These are phyloP conservation scores for Sceliomorpha sp. DNA, from an alignment of 2,888 invertebrate genomes.

Conservation along the genomic window DNA sequence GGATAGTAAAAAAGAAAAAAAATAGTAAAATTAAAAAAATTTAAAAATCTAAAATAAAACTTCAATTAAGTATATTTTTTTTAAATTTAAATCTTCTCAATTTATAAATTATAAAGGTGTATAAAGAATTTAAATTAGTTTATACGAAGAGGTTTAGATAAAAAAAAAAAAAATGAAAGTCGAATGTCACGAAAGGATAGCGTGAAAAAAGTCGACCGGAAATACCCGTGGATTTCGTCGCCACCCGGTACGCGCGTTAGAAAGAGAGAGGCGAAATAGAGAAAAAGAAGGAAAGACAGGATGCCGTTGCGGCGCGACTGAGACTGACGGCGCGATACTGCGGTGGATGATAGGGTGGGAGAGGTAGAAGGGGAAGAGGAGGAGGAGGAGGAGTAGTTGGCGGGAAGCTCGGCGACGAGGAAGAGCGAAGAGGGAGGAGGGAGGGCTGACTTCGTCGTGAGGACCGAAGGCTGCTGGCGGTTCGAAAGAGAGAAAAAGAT, in stretches of 20 bases:
- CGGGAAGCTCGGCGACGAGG: constrained; percentile 17
- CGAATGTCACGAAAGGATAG: not conserved
- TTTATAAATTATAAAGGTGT: too few species aligned
- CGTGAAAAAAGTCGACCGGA: too few species aligned
- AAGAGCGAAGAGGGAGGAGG: constrained; percentile 43
- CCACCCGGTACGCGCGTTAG: constrained; percentile 48
- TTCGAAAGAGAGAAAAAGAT: constrained; percentile 31
- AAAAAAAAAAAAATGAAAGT: too few species aligned
- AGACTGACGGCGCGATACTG: constrained; percentile 54
- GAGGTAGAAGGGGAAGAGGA: constrained; percentile 15
- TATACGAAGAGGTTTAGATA: too few species aligned
- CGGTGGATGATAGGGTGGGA: constrained; percentile 38
- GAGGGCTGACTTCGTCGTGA: constrained; percentile 47
- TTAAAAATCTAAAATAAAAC: too few species aligned
- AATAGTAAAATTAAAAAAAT: too few species aligned
- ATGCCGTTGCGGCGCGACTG: constrained; percentile 51
- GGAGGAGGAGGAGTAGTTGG: constrained; percentile 33
- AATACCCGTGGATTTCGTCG: not conserved
- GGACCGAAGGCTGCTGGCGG: constrained; percentile 57
- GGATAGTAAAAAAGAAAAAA: too few species aligned
- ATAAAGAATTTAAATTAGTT: too few species aligned
- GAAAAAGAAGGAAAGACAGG: constrained; percentile 51
- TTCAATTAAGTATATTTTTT: too few species aligned
- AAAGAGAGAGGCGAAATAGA: constrained; percentile 54
- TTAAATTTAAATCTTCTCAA: too few species aligned